A percentile compares a stretch with the other conserved stretches of the same genome.
phyloP scores from a whole-genome alignment of 2,113 vertebrate species.

The Nettapus auritus region DNA sequence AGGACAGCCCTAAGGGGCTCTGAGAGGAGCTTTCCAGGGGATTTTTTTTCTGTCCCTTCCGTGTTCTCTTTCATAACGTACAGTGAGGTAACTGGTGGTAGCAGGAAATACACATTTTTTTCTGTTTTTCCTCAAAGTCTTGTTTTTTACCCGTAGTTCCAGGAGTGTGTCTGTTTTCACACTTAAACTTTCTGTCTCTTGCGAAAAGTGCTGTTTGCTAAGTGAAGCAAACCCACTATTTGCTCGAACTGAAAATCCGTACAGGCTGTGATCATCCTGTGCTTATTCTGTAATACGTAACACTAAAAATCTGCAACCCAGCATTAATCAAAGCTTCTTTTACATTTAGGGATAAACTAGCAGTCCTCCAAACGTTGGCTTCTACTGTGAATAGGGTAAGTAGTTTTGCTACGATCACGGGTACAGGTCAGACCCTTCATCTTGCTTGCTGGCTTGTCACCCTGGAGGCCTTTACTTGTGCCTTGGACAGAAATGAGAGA shows the following conservation, averaged over 20 bases:
- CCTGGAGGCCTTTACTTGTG: neutral
- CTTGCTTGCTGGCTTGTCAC: neutral
- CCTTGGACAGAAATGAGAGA: neutral
- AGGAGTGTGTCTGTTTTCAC: neutral
- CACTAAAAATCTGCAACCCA: neutral
- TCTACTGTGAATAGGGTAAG: constrained; percentile 88
- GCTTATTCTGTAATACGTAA: neutral
- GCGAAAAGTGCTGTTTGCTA: neutral
- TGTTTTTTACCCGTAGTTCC: neutral
- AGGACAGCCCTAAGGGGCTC: neutral
- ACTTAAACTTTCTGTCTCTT: neutral
- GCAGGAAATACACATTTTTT: neutral
- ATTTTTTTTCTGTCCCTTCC: neutral
- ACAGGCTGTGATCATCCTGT: fast-evolving
- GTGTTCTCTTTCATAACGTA: fast-evolving
- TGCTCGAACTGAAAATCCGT: neutral
- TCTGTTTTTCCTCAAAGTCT: neutral
- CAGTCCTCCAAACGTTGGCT: constrained; percentile 87
- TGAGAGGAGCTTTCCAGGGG: neutral
- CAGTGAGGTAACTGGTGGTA: neutral
- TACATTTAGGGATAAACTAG: constrained; percentile 85
- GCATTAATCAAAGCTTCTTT: neutral
- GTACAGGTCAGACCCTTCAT: neutral
- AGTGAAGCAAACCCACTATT: neutral
- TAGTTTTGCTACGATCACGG: neutral